Evolutionary conservation across 2,797 vertebrate genomes (phyloP).

Genomic region (Megaceryle alcyon): DNA sequence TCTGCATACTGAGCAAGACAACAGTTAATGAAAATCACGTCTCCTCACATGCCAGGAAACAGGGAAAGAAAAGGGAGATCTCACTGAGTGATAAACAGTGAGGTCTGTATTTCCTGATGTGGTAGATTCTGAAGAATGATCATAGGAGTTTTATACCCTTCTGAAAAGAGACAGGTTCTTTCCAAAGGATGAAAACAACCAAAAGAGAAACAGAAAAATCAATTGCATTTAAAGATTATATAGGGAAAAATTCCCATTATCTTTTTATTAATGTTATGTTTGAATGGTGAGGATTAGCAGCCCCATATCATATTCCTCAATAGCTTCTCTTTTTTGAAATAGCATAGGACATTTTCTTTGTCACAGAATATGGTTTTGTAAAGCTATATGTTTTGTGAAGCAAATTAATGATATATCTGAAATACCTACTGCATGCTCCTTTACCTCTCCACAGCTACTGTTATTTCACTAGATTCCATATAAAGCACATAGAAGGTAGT

Average conservation of each 20-base stretch:
- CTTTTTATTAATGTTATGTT: background rate
- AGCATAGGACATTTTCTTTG: background rate
- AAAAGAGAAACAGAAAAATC: background rate
- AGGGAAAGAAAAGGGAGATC: background rate
- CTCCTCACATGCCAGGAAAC: background rate
- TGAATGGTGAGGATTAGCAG: background rate
- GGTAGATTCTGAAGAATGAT: background rate
- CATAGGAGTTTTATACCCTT: background rate
- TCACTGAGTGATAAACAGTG: rapidly evolving
- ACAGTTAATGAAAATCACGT: background rate
- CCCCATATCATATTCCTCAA: background rate
- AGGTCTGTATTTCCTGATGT: background rate
- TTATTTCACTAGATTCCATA: background rate
- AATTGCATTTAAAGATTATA: background rate
- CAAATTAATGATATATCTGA: background rate
- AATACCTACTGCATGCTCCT: background rate
- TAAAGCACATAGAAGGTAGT: background rate
- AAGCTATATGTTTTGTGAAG: background rate
- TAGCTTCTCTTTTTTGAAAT: background rate
- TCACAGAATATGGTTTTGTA: background rate
- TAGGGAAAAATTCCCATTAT: background rate
- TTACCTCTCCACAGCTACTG: background rate
- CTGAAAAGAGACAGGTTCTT: background rate
- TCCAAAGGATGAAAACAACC: background rate
- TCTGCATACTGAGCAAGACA: background rate